Percentiles rank a stretch among this genome's conserved stretches.
phyloP scores from a whole-genome alignment of 2,797 vertebrate species.

The Limosa lapponica region DNA sequence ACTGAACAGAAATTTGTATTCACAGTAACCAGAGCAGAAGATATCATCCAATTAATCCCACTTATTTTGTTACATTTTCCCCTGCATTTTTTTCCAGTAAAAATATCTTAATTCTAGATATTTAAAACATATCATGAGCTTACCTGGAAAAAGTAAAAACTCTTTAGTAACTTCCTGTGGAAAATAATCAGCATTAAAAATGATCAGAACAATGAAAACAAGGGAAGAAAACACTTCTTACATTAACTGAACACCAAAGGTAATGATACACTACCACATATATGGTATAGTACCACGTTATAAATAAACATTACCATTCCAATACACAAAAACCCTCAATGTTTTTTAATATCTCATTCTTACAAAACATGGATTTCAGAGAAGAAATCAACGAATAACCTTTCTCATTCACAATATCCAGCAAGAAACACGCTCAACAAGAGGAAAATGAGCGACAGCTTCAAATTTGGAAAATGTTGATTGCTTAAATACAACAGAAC shows the following conservation, averaged over 20 bases:
- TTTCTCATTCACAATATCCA: neutral
- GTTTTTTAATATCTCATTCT: neutral
- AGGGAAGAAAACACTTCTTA: neutral
- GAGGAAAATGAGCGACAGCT: neutral
- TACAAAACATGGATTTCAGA: neutral
- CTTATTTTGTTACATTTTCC: neutral
- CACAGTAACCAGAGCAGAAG: neutral
- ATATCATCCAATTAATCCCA: neutral
- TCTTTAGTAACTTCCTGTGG: neutral
- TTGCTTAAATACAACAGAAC: neutral
- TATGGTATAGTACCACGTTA: neutral
- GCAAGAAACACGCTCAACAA: neutral
- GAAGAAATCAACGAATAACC: neutral
- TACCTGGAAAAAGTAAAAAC: neutral
- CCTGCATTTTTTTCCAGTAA: neutral
- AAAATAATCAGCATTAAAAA: conserved; percentile 14
- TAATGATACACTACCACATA: neutral
- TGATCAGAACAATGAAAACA: neutral
- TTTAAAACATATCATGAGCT: neutral
- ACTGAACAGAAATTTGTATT: neutral
- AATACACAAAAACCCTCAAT: accelerated
- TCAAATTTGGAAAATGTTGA: neutral
- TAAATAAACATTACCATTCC: neutral
- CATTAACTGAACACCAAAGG: neutral
- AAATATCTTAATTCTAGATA: neutral